Evolutionary conservation across 1,140 invertebrate species (phyloP).

Genomic region (Drosophila sucinea): DNA sequence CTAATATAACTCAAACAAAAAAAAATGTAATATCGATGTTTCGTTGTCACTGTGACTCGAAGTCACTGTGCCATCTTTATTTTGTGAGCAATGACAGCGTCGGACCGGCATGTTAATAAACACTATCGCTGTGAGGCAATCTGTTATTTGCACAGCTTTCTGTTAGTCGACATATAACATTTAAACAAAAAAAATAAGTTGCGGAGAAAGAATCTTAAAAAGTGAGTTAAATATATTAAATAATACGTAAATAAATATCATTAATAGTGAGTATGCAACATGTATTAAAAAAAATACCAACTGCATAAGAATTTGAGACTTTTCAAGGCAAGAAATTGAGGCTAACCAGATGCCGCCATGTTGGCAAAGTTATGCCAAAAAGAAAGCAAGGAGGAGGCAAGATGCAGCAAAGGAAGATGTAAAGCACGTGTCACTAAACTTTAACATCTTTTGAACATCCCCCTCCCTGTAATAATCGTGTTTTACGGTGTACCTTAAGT

Average conservation of each 20-base stretch:
- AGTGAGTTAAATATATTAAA: slow-evolving; percentile 1
- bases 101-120: not conserved
- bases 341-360: slow-evolving; percentile 52
- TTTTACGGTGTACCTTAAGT: too few species aligned
- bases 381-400: not conserved
- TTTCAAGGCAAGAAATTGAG: not conserved
- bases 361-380: slow-evolving; percentile 54
- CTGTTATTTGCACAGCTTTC: not conserved
- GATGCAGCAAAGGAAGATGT: slow-evolving; percentile 14
- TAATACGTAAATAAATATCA: not conserved
- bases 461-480: too few species aligned
- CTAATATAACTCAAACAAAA: too few species aligned
- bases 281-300: not conserved
- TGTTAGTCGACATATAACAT: slow-evolving; percentile 7
- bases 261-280: not conserved
- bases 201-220: not conserved
- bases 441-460: not conserved
- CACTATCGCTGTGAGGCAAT: not conserved
- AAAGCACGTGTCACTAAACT: slow-evolving; percentile 31
- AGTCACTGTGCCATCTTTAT: not conserved
- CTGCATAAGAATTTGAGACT: not conserved
- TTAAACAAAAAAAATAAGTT: slow-evolving; percentile 1
- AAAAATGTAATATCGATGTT: not conserved
- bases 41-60: not conserved
- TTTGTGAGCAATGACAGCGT: not conserved